Percentiles rank a stretch among this genome's conserved stretches.
These are phyloP conservation scores for Dasypogon diadema DNA, from an alignment of 2,888 invertebrate genomes.

Conservation along the genomic window DNA sequence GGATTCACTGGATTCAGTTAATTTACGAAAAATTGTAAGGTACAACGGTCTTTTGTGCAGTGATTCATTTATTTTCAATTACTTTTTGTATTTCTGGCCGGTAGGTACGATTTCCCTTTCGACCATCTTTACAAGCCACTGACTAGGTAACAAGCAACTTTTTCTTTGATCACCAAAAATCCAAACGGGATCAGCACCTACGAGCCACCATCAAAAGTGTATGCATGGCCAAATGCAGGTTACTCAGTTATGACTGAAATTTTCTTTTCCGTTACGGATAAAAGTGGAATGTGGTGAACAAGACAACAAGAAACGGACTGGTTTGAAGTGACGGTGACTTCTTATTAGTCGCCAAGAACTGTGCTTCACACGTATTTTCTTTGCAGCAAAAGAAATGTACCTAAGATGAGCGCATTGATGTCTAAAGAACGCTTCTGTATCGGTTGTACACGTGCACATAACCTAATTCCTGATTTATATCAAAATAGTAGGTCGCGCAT, in stretches of 20 bases:
- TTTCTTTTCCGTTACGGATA: not conserved
- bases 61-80: not conserved
- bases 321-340: too few species aligned
- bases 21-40: slow-evolving; percentile 7
- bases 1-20: not conserved
- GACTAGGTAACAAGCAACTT: not conserved
- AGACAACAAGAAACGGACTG: too few species aligned
- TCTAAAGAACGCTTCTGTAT: too few species aligned
- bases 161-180: not conserved
- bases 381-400: too few species aligned
- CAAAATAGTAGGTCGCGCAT: not conserved
- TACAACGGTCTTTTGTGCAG: not conserved
- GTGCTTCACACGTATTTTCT: too few species aligned
- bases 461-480: not conserved
- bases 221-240: not conserved
- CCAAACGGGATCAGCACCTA: not conserved
- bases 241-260: not conserved
- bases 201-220: not conserved
- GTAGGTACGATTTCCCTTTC: not conserved
- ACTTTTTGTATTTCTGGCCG: not conserved
- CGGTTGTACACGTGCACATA: not conserved
- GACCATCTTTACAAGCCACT: not conserved
- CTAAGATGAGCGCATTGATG: too few species aligned
- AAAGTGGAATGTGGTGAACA: too few species aligned
- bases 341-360: too few species aligned